Percentiles rank a stretch among this genome's conserved stretches.
phyloP scores from a whole-genome alignment of 2,113 vertebrate genomes.

The Brachypodius melanocephalos region DNA sequence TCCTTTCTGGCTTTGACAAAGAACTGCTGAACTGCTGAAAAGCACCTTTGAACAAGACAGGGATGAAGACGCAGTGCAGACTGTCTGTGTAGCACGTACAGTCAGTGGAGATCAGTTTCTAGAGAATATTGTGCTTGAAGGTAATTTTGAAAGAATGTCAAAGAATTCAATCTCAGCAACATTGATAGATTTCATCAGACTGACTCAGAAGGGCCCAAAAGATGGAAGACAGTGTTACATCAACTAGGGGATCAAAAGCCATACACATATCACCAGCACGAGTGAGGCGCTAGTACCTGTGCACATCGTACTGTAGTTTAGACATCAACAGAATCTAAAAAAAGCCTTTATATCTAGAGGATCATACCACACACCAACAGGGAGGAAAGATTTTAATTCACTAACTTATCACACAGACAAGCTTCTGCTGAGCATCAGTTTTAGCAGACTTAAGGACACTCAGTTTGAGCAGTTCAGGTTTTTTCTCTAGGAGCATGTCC shows the following conservation, averaged over 20 bases:
- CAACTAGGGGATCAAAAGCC: neutral
- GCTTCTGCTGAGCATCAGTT: neutral
- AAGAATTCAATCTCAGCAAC: neutral
- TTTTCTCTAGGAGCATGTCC: neutral
- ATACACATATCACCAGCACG: neutral
- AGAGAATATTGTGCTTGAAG: neutral
- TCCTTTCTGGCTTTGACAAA: conserved; percentile 21
- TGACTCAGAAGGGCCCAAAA: neutral
- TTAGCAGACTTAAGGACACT: neutral
- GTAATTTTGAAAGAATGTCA: conserved; percentile 39
- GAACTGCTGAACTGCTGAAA: conserved; percentile 38
- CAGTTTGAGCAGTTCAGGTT: neutral
- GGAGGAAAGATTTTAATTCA: neutral
- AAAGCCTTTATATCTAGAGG: neutral
- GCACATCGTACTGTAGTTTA: neutral
- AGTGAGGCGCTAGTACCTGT: neutral
- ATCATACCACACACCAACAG: neutral
- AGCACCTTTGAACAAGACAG: conserved; percentile 38
- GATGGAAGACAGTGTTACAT: neutral
- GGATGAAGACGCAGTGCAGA: neutral
- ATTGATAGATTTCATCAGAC: neutral
- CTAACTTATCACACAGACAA: neutral
- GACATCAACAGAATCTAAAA: neutral
- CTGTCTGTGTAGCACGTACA: neutral
- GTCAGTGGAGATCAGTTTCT: neutral